Conservation (phyloP, 2,797 vertebrate species). For the Neostethus bicornis region DNA sequence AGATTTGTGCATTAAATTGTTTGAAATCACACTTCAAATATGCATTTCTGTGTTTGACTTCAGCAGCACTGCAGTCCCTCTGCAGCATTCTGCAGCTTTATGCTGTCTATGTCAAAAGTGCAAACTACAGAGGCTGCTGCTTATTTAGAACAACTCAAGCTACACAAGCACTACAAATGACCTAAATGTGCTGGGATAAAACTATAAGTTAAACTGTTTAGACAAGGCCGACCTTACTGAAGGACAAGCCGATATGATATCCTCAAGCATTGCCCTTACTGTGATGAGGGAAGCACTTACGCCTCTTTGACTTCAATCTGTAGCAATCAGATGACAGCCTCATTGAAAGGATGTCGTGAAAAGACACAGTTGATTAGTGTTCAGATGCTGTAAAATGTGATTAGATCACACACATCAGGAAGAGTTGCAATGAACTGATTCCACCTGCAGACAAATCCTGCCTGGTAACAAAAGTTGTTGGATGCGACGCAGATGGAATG, state of each 20-base stretch:
- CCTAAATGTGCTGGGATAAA: not conserved
- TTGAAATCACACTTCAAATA: conserved; percentile 4
- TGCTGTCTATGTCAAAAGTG: conserved; percentile 36
- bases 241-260: conserved; percentile 23
- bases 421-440: conserved; percentile 70
- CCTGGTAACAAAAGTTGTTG: conserved; percentile 64
- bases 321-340: conserved; percentile 1
- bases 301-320: conserved; percentile 25
- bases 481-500: conserved; percentile 1
- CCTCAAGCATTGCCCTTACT: conserved; percentile 9
- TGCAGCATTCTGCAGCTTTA: conserved; percentile 48
- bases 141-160: conserved; percentile 21
- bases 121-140: conserved; percentile 20
- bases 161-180: not conserved
- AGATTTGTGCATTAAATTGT: conserved; percentile 1
- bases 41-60: conserved; percentile 9
- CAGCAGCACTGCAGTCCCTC: conserved; percentile 51
- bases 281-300: conserved; percentile 8
- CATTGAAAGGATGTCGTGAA: not conserved
- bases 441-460: conserved; percentile 48
- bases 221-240: conserved; percentile 8
- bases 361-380: not conserved
- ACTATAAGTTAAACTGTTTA: not conserved
- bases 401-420: conserved; percentile 15
- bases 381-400: conserved; percentile 8